A percentile compares a stretch with the other conserved stretches of the same genome.
Evolutionary conservation across 2,113 vertebrate genomes (phyloP).

Genomic region (Thamnophis sirtalis): DNA sequence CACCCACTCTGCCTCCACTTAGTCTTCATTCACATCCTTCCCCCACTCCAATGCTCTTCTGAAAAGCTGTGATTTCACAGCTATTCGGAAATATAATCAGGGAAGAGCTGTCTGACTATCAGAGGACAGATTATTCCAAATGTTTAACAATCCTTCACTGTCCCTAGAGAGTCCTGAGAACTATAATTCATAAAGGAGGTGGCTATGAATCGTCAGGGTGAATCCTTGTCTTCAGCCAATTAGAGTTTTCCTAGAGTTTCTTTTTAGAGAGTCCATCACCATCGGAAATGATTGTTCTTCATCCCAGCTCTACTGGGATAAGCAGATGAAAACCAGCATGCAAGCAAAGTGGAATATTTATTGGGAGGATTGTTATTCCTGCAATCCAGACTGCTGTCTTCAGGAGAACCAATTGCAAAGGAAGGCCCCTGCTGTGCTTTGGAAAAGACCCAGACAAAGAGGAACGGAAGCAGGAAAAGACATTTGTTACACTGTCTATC

Average conservation of each 20-base stretch:
- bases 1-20: neutral
- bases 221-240: neutral
- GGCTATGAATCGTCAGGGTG: neutral
- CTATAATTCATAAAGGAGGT: neutral
- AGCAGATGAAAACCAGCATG: neutral
- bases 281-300: neutral
- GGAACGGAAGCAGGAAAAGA: conserved; percentile 1
- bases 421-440: neutral
- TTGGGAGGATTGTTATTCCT: neutral
- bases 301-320: neutral
- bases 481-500: neutral
- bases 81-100: neutral
- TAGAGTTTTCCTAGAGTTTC: neutral
- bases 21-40: neutral
- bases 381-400: neutral
- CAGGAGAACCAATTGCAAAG: neutral
- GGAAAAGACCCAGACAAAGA: neutral
- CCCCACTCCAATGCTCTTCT: neutral
- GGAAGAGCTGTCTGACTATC: neutral
- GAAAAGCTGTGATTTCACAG: neutral
- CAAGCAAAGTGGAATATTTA: neutral
- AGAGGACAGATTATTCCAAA: neutral
- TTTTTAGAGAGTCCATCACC: neutral
- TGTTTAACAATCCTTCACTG: neutral
- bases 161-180: neutral